These are phyloP conservation scores for Poecilia picta DNA, from an alignment of 2,797 vertebrate species.

Conservation along the genomic window DNA sequence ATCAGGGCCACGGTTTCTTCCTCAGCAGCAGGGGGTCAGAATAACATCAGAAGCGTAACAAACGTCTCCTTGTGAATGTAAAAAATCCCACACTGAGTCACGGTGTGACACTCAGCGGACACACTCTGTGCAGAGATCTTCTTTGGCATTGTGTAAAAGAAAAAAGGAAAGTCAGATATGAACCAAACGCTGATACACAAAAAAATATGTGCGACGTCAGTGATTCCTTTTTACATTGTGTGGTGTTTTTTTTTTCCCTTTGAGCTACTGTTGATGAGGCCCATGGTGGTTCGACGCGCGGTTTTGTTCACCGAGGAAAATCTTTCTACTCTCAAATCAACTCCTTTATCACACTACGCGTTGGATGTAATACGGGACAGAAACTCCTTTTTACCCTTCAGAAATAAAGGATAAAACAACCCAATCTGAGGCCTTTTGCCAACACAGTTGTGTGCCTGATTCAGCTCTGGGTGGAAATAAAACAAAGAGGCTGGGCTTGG, in stretches of 20 bases:
- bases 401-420: neutral
- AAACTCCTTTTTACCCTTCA: neutral
- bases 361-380: neutral
- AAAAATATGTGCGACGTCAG: neutral
- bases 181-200: neutral
- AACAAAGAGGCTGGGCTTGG: neutral
- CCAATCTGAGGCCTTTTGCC: neutral
- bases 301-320: neutral
- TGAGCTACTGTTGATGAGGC: neutral
- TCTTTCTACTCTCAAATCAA: neutral
- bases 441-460: neutral
- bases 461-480: neutral
- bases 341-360: neutral
- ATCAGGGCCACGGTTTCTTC: neutral
- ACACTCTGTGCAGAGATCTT: neutral
- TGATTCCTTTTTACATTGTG: neutral
- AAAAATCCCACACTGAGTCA: neutral
- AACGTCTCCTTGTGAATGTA: neutral
- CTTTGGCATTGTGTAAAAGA: neutral
- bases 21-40: neutral
- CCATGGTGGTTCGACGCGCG: neutral
- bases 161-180: neutral
- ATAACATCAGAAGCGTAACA: neutral
- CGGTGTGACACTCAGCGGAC: neutral
- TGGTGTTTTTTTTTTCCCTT: neutral